Conservation (phyloP, 2,888 invertebrate genomes). For the Ichneumoninae sp. region DNA sequence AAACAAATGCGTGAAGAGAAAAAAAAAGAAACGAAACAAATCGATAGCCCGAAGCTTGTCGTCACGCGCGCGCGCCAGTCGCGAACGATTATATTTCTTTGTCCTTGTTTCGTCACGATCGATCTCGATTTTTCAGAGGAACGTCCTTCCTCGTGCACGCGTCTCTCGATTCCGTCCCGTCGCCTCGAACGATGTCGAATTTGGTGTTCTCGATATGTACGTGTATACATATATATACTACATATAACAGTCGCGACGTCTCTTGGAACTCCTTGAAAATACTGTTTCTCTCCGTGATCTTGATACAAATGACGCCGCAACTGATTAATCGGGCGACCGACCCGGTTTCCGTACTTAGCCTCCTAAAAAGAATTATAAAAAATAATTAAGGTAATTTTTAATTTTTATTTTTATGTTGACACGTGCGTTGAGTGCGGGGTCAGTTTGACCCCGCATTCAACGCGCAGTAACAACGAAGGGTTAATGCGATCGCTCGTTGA, state of each 20-base stretch:
- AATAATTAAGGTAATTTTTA: neutral
- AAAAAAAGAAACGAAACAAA: constrained; percentile 35
- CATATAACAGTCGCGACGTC: constrained; percentile 6
- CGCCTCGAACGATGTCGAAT: constrained; percentile 48
- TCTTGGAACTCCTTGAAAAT: constrained; percentile 49
- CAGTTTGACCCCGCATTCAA: neutral
- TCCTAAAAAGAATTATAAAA: neutral
- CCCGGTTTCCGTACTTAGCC: constrained; percentile 47
- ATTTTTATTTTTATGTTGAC: neutral
- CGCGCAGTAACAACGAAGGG: neutral
- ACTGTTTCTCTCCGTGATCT: constrained; percentile 38
- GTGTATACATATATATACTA: neutral
- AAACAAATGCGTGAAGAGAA: constrained; percentile 38
- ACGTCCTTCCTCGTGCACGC: constrained; percentile 53
- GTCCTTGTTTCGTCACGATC: constrained; percentile 56
- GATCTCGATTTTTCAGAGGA: constrained; percentile 44
- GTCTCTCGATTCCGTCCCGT: constrained; percentile 27
- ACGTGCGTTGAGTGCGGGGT: neutral
- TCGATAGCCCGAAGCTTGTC: constrained; percentile 28
- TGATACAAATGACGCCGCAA: constrained; percentile 39
- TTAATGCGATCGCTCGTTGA: constrained; percentile 19
- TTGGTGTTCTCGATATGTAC: constrained; percentile 35
- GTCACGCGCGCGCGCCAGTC: constrained; percentile 1
- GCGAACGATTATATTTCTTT: constrained; percentile 24
- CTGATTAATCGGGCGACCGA: constrained; percentile 50